Evolutionary conservation across 2,888 invertebrate species (phyloP), one percentile per base, ranked within the genome.

Genomic region (Lycocerus yunnanus): DNA sequence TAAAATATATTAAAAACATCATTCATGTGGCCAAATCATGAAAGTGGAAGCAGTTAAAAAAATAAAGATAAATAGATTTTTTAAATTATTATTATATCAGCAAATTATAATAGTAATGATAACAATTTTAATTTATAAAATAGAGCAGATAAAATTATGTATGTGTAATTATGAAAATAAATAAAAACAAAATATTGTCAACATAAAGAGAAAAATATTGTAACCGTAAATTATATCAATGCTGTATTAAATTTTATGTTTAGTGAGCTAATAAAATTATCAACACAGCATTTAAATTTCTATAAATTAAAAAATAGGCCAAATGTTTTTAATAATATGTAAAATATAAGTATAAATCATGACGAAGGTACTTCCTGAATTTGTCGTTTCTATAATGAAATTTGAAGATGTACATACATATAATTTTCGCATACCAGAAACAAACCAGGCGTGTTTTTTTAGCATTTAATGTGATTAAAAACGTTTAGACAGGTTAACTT

Each of bases 21-120:
- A n/a, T 43, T 43, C 58, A 67, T 58, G 58, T 18, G 67, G 67
- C 18, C 67, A 67, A 67, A 67, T 18, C 67, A 67, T 67, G 58
- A 27, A 66, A 43, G 43, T 67, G 58, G 16, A 67, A 58, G 58
- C 18, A 16, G 58, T 58, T 67, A 67, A 67, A 67, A 21, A 67
- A 43, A 67, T 67, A 67, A 58, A 13, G n/a, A 67, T 4, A 67
- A 58, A 18, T 58, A 14, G 20, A 18, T n/a, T 43, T 43, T 43
- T n/a, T n/a, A 43, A n/a, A 43, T 43, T 43, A 43, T 6, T 43
- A n/a, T 43, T 43, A n/a, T 43, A 43, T 43, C 43, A n/a, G 43
- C 43, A 43, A 43, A 43, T 43, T 43, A 43, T 13, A 43, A 43
- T n/a, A 43, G n/a, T 8, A 43, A n/a, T 2, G 43, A 43, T 43